A percentile compares a stretch with the other conserved stretches of the same genome.
These are phyloP conservation scores for Acrocephalus scirpaceus DNA, from an alignment of 2,797 vertebrate species.

Conservation along the genomic window DNA sequence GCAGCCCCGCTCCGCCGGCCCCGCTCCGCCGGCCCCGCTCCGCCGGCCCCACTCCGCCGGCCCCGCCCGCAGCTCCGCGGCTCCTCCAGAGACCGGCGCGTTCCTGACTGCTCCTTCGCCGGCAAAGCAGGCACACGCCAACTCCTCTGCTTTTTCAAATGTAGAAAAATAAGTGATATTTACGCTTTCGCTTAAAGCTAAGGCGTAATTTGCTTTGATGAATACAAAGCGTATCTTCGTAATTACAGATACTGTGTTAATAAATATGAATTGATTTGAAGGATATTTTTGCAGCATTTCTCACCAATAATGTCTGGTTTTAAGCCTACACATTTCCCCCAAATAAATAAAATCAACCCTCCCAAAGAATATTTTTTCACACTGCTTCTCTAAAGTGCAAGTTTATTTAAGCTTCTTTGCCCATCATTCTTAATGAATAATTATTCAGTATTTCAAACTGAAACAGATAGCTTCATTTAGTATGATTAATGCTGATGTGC, in stretches of 20 bases:
- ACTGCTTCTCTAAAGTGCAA: constrained; percentile 52
- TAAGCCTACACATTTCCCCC: neutral
- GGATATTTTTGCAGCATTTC: neutral
- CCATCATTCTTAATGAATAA: constrained; percentile 69
- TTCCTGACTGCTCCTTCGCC: too few species aligned
- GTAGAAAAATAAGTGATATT: neutral
- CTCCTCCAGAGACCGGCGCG: neutral
- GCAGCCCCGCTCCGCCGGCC: too few species aligned
- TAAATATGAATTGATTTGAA: neutral
- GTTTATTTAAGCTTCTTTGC: constrained; percentile 66
- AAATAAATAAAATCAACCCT: neutral
- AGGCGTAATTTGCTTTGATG: neutral
- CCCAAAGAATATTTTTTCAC: constrained; percentile 5
- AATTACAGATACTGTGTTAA: neutral
- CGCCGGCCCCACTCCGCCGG: too few species aligned
- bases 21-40: too few species aligned
- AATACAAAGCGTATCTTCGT: neutral
- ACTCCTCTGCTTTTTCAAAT: neutral
- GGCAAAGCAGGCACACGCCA: too few species aligned
- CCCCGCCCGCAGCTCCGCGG: too few species aligned
- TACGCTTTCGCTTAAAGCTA: neutral
- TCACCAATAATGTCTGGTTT: constrained; percentile 15
- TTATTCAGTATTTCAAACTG: constrained; percentile 65
- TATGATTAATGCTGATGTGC: constrained; percentile 71
- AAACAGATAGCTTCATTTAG: constrained; percentile 61